Base-by-base conservation (phyloP, 1,140 invertebrate species). In the Pseudoatta argentina region DNA sequence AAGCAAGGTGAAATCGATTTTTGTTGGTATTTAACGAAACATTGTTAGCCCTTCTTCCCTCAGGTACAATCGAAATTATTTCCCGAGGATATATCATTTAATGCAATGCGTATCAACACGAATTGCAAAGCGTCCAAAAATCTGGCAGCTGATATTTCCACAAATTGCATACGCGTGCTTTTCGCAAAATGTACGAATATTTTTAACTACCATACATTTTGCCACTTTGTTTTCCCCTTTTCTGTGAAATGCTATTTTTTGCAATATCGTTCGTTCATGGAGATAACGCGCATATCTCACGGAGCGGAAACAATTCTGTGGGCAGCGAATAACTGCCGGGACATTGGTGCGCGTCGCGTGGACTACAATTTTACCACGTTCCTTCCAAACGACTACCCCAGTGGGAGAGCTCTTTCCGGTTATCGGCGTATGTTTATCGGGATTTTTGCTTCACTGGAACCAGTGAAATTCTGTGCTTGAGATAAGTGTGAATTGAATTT, bases 221-320 rank as follows among this genome's bases (percentile, higher is more conserved):
- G 27, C 39, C 55, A 75, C 69, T 83, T 83, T 83, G 55, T 63
- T 51, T 27, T 12, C 39, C 27, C 27, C 16, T 75, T 61, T 73
- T 30, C 39, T 4, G 67, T 48, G 34, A 83, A 73, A 83, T 51
- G 24, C 5, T 75, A 61, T 83, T 83, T 82, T 83, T 83, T 83
- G 57, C 57, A 83, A 73, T 75, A 75, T n/a, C 57, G 55, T 75
- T 39, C 44, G 44, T 57, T 83, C 55, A 57, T 59, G 55, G 39
- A 83, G 79, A 83, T 83, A 83, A 83, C 79, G 55, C 39, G 79
- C 55, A 34, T 81, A 83, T 75, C 55, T 83, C 69, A 51, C 44
- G 55, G n/a, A 73, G 69, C 79, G 79, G 69, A 83, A 83, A 69
- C 69, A 75, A 73, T 83, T 75, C 44, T 57, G 39, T 55, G 67